These are phyloP conservation scores for Calosoma granatense DNA, from an alignment of 1,140 invertebrate genomes.

Conservation along the genomic window DNA sequence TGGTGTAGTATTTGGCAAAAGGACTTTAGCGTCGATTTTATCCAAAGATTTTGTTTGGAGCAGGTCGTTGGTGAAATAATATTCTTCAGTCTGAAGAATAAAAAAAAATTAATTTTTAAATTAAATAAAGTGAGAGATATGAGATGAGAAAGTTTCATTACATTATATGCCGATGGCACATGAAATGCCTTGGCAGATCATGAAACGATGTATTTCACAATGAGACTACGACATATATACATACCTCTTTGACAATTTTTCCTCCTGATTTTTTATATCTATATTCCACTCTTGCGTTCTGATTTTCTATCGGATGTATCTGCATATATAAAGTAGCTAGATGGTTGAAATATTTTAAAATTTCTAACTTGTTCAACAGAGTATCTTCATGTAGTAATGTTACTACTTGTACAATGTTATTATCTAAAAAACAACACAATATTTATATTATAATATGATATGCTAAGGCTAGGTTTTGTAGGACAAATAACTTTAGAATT, in stretches of 20 bases:
- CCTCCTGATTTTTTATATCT: conserved; percentile 35
- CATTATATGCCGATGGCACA: too few relatives aligned
- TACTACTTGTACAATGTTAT: conserved; percentile 37
- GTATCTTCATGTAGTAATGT: conserved; percentile 41
- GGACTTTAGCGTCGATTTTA: conserved; percentile 30
- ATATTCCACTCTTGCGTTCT: conserved; percentile 32
- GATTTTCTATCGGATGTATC: conserved; percentile 27
- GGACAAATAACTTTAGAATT: too few relatives aligned
- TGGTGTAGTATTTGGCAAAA: conserved; percentile 31
- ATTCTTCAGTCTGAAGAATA: conserved; percentile 34
- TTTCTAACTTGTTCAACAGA: conserved; percentile 31
- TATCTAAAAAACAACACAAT: conserved; percentile 22
- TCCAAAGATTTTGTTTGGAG: conserved; percentile 30
- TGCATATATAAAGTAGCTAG: conserved; percentile 36
- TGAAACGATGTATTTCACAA: too few relatives aligned
- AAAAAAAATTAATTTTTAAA: conserved; percentile 8
- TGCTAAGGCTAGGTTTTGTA: too few relatives aligned
- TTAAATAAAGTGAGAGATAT: neutral
- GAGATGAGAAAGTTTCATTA: neutral
- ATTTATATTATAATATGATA: conserved; percentile 6
- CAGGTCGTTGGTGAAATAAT: conserved; percentile 34
- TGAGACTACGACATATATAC: conserved; percentile 5
- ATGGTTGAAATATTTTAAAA: conserved; percentile 36
- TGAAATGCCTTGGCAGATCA: too few relatives aligned
- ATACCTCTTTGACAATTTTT: conserved; percentile 35